These are phyloP conservation scores for Lepidochitona cinerea DNA, from an alignment of 2,888 invertebrate genomes.

Conservation along the genomic window DNA sequence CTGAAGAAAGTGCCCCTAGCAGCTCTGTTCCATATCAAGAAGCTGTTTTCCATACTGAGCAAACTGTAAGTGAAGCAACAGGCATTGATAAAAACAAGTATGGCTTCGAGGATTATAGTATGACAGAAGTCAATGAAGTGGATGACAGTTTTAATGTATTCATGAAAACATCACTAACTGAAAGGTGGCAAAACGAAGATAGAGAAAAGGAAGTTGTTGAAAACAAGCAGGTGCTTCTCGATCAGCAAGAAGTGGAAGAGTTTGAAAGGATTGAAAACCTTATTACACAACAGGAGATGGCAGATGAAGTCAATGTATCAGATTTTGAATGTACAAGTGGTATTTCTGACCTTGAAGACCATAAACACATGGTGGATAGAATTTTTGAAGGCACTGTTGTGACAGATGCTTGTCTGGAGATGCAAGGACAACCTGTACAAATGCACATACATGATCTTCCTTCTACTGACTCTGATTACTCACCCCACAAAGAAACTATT, in stretches of 20 bases:
- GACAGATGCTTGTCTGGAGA: not conserved
- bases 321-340: not conserved
- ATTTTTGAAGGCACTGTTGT: not conserved
- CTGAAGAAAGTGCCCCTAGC: slow-evolving; percentile 9
- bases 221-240: slow-evolving; percentile 1
- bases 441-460: not conserved
- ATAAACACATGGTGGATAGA: not conserved
- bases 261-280: not conserved
- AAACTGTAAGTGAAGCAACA: not conserved
- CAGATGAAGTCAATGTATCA: not conserved
- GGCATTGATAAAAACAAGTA: not conserved
- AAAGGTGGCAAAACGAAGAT: not conserved
- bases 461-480: too few species aligned
- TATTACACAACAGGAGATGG: slow-evolving; percentile 4
- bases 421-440: not conserved
- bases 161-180: not conserved
- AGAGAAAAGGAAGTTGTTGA: slow-evolving; percentile 7
- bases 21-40: not conserved
- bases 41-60: not conserved
- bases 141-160: not conserved
- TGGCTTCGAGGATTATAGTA: not conserved
- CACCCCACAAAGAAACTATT: too few species aligned
- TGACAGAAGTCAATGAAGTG: slow-evolving; percentile 2
- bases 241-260: not conserved
- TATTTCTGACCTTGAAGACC: not conserved